phyloP scores from a whole-genome alignment of 2,797 vertebrate species.

The Antennarius maculatus region DNA sequence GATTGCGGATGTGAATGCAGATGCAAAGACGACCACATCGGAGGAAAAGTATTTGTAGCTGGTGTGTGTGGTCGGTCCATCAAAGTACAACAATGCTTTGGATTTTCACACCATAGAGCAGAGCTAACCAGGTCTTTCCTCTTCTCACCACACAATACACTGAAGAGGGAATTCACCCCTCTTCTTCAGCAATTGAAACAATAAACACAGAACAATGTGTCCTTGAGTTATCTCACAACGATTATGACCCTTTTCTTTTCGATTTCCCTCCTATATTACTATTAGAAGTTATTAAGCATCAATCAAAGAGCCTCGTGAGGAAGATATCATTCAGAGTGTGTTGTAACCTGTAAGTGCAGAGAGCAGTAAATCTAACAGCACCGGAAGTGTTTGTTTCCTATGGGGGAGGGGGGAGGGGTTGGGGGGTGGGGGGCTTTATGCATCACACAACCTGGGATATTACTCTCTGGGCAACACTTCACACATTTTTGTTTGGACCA shows the following conservation, averaged over 20 bases:
- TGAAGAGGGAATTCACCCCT: constrained; percentile 61
- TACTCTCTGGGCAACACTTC: constrained; percentile 77
- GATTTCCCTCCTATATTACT: constrained; percentile 25
- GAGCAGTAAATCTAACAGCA: constrained; percentile 79
- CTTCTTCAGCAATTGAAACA: constrained; percentile 58
- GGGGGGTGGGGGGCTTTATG: constrained; percentile 65
- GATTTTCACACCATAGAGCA: constrained; percentile 53
- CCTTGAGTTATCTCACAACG: constrained; percentile 51
- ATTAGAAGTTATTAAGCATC: constrained; percentile 37
- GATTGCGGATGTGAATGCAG: constrained; percentile 49
- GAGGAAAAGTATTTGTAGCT: neutral
- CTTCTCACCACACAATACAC: constrained; percentile 57
- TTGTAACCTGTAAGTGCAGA: constrained; percentile 65
- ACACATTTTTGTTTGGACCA: constrained; percentile 80
- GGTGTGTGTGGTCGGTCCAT: constrained; percentile 61
- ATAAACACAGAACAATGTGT: constrained; percentile 67
- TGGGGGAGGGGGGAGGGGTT: constrained; percentile 67
- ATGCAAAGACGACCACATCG: constrained; percentile 31
- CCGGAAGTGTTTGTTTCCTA: constrained; percentile 81
- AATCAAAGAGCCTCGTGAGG: constrained; percentile 61
- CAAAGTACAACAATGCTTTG: constrained; percentile 66
- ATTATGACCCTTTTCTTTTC: constrained; percentile 47
- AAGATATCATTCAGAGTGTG: constrained; percentile 76
- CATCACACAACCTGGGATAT: constrained; percentile 72
- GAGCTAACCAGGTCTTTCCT: constrained; percentile 68